These are phyloP conservation scores for Hydrozoanthus gracilis DNA, from an alignment of 92 coral and sea anemone species.

Conservation along the genomic window DNA sequence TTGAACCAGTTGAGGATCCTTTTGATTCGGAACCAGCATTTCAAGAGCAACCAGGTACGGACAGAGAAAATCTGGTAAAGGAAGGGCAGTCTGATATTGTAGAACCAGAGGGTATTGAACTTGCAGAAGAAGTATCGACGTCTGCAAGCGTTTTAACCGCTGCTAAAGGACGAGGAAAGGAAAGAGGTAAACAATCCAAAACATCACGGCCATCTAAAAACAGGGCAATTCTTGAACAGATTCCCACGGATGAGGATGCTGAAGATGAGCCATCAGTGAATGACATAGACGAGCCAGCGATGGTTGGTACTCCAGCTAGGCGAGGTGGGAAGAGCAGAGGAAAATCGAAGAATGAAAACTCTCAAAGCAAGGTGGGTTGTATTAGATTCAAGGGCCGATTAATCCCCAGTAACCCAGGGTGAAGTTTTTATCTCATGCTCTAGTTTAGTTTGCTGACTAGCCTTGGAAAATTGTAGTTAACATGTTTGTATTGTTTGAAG, in stretches of 20 bases:
- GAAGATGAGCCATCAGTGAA: not conserved
- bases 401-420: not conserved
- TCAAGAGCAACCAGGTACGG: not conserved
- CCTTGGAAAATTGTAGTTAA: too few relatives aligned
- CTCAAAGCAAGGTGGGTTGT: conserved; percentile 9
- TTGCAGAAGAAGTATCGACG: not conserved
- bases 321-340: conserved; percentile 48
- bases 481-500: too few relatives aligned
- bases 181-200: conserved; percentile 46
- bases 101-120: not conserved
- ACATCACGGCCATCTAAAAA: conserved; percentile 18
- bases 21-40: not conserved
- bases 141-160: conserved; percentile 24
- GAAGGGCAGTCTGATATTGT: not conserved
- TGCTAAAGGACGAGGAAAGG: conserved; percentile 50
- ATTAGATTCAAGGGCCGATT: too few relatives aligned
- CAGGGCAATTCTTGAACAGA: conserved; percentile 27
- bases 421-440: too few relatives aligned
- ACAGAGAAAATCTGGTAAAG: not conserved
- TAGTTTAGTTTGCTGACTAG: not conserved
- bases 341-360: conserved; percentile 7
- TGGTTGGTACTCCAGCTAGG: conserved; percentile 3
- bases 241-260: conserved; percentile 37
- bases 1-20: not conserved
- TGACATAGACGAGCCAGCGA: not conserved